Conservation (phyloP, 2,113 vertebrate species). For the Malaclemys terrapin region DNA sequence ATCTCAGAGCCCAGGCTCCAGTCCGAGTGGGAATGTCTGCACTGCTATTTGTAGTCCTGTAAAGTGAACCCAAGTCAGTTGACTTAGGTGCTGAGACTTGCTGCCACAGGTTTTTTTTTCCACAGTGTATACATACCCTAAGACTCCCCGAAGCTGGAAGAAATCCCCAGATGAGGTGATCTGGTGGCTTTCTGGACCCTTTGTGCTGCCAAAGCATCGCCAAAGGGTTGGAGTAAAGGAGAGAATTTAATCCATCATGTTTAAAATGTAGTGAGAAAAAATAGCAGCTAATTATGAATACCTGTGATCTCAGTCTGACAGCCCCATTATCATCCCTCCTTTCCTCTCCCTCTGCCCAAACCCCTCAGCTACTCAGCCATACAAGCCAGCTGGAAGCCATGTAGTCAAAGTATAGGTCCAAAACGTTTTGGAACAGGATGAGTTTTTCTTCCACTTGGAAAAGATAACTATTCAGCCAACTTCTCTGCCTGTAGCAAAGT, state of each 20-base stretch:
- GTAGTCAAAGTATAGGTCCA: not conserved
- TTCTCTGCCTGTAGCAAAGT: not conserved
- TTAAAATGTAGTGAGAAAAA: not conserved
- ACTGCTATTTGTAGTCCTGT: no score
- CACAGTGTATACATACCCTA: no score
- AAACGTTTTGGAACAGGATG: not conserved
- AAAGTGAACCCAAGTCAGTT: no score
- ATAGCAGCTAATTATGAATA: not conserved
- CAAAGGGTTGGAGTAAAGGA: not conserved
- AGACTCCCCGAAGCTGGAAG: not conserved
- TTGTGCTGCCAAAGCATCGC: not conserved
- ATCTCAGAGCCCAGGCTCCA: no score
- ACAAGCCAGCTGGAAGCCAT: not conserved
- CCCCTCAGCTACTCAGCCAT: not conserved
- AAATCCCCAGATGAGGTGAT: not conserved
- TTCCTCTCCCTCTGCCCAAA: not conserved
- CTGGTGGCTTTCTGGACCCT: not conserved
- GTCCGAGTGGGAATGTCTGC: no score
- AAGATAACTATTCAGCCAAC: not conserved
- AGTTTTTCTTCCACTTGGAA: not conserved
- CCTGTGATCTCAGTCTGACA: not conserved
- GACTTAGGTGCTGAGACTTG: no score
- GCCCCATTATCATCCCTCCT: not conserved
- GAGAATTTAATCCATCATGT: not conserved
- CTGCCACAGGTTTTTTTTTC: no score